These are phyloP conservation scores for Rhinogobius similis DNA, from an alignment of 2,113 vertebrate species.

Conservation along the genomic window DNA sequence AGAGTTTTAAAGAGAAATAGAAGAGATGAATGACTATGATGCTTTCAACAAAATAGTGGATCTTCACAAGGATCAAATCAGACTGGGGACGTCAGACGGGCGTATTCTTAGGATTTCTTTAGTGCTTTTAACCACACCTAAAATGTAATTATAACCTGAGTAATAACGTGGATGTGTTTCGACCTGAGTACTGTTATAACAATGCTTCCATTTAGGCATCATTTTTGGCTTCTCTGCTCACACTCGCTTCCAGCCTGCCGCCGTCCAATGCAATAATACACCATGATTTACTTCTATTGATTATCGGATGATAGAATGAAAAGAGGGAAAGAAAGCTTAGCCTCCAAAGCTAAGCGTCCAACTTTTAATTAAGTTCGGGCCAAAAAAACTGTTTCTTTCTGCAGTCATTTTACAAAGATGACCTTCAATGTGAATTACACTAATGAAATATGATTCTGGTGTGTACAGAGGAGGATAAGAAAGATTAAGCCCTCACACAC, in stretches of 20 bases:
- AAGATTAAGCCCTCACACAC: constrained; percentile 29
- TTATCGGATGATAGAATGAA: constrained; percentile 64
- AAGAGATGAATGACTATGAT: too few relatives aligned
- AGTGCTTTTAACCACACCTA: not conserved
- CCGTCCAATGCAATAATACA: constrained; percentile 61
- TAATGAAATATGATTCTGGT: constrained; percentile 64
- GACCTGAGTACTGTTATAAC: not conserved
- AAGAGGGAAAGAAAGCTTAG: constrained; percentile 21
- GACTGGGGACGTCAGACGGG: too few relatives aligned
- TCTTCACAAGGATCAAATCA: too few relatives aligned
- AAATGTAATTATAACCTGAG: not conserved
- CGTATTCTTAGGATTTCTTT: not conserved
- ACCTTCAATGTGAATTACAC: constrained; percentile 67
- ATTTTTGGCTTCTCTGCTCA: not conserved
- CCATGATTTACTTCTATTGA: constrained; percentile 73
- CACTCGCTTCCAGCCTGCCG: constrained; percentile 35
- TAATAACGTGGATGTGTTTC: not conserved
- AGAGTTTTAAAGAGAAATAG: too few relatives aligned
- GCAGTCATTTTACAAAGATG: constrained; percentile 69
- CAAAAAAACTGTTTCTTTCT: constrained; percentile 58
- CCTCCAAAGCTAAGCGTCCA: constrained; percentile 38
- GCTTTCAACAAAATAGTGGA: too few relatives aligned
- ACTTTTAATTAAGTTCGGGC: constrained; percentile 72
- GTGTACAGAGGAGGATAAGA: constrained; percentile 18
- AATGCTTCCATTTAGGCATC: not conserved